Evolutionary conservation across 2,888 invertebrate genomes (phyloP), one percentile per base, ranked within the genome.

Genomic region (Zygaena filipendulae): DNA sequence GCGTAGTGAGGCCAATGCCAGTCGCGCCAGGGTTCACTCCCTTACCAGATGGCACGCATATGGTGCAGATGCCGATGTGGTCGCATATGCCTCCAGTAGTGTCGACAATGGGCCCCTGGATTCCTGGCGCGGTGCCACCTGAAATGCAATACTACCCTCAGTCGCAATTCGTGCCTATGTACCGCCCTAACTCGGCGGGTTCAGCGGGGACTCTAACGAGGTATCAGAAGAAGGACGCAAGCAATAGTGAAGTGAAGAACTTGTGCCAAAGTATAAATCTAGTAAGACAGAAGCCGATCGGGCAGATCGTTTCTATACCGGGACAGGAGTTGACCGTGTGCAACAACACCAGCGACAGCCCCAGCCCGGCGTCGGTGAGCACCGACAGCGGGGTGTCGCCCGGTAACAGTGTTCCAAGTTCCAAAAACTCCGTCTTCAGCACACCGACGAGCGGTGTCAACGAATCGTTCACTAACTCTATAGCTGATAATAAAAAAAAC

Each of bases 211-310:
- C 72, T 1, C 43, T 77, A 39, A 80, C 72, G 16, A 56, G 79
- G 41, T 81, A 77, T 40, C 71, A 63, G 21, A 80, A 72, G 47
- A 71, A 67, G 41, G 72, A 72, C 16, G 27, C 51, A 2, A 47
- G 46, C 30, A 70, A 70, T 14, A 48, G 52, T 35, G 68, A 69
- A 36, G 55, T 58, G 33, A 77, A 70, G 43, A 66, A 66, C 40
- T 54, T 72, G 72, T 79, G 79, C 77, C 80, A 80, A 74, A 80
- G 74, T 53, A 70, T 81, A 54, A 81, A 74, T 49, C 60, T 81
- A 56, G 75, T 79, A 44, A 67, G 80, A 38, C 79, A 79, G 45
- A 81, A 80, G 59, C 75, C 77, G 36, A 60, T 81, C 23, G 81
- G 80, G 32, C 80, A 81, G 50, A 80, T 81, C 26, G 72, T 80